phyloP scores from a whole-genome alignment of 2,888 invertebrate genomes.

The Trissoscelio sp. region DNA sequence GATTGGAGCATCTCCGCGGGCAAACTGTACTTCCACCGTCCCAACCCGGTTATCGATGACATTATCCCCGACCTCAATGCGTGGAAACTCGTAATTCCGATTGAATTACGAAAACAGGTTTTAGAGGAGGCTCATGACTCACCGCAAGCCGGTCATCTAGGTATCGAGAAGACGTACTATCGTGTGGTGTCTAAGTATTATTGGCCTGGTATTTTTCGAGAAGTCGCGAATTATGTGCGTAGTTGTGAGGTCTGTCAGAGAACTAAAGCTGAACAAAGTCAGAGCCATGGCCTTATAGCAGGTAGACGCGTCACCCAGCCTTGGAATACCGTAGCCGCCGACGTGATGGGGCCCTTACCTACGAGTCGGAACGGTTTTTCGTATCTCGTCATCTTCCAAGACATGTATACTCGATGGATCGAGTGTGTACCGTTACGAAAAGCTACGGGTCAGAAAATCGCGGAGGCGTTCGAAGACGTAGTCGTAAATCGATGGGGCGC shows the following conservation, averaged over 20 bases:
- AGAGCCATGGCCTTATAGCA: neutral
- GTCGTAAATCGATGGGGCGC: neutral
- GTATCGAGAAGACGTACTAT: neutral
- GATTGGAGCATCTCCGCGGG: slow-evolving; percentile 39
- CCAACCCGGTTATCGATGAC: neutral
- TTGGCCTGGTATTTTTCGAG: neutral
- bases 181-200: slow-evolving; percentile 2
- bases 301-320: neutral
- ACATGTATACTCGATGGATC: neutral
- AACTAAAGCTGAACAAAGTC: slow-evolving; percentile 3
- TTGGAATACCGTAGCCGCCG: no score
- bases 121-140: neutral
- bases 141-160: slow-evolving; percentile 13
- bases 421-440: slow-evolving; percentile 1
- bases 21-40: slow-evolving; percentile 36
- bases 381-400: neutral
- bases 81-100: no score
- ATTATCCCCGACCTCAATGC: neutral
- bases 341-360: no score
- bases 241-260: slow-evolving; percentile 12
- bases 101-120: neutral
- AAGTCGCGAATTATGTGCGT: neutral
- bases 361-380: neutral
- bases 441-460: neutral
- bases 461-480: neutral